Evolutionary conservation across 2,113 vertebrate species (phyloP), one percentile per base, ranked within the genome.

Genomic region (Tautogolabrus adspersus): DNA sequence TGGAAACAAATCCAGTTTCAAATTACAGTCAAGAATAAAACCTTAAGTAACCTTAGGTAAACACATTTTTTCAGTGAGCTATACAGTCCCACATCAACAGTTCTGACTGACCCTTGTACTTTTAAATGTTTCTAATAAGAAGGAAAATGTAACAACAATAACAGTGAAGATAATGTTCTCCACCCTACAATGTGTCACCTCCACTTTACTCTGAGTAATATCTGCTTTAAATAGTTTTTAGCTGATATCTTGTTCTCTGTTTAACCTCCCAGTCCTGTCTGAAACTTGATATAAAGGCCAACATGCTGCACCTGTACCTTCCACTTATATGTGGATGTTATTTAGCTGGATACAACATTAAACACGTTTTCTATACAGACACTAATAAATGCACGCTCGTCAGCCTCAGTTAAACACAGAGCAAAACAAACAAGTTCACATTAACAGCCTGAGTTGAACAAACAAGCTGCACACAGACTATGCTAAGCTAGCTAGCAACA

Each of bases 401-500:
- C 22, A 12, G 47, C 26, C 13, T 40, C 21, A 15, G 19, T 44
- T n/a, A 40, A 5, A 13, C 18, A 51, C 1, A n/a, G 1, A 22
- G 19, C 1, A 11, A 6, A 4, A 52, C 13, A 23, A 49, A 34
- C 21, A 2, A 44, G 22, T 42, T 22, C 3, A 18, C 38, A 49
- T 44, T 1, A 22, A 30, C 0, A 42, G 30, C 3, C 40, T 12
- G 30, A 34, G 15, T 34, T 47, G 60, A 11, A 26, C 22, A 65
- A 57, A 64, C 8, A 30, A 56, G 16, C 19, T 64, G 56, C 38
- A 79, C 79, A 79, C 79, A 63, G n/a, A 22, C 52, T 47, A 21
- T 38, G 85, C 85, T 87, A 90, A 65, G 79, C 82, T 78, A 88
- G 73, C 66, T 79, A 85, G 87, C 72, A 84, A 91, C 90, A 91